Base-by-base conservation (phyloP, 2,113 vertebrate species). In the Triplophysa tibetana region DNA sequence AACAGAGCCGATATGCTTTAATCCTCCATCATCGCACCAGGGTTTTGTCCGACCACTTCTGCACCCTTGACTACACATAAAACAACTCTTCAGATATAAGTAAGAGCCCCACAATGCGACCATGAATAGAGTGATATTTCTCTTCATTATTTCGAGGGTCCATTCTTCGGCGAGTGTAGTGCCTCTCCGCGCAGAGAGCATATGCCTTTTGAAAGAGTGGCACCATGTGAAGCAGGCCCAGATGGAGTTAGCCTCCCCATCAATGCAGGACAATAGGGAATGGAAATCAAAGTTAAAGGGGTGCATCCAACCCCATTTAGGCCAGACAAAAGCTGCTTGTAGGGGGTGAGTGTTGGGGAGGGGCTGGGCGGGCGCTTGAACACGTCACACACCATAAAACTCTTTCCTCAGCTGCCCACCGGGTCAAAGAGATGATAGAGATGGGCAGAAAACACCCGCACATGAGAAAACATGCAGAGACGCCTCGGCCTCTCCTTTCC, bases 161-260 rank as follows among this genome's bases (percentile, higher is more conserved):
- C 88, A 90, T 92, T 92, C 91, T 93, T 87, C 83, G 78, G 87
- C 80, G 81, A 87, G 89, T 92, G 90, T 88, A 88, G 88, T 87
- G 89, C 90, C 88, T 91, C 89, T 92, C 89, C 88, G 89, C 87
- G 85, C 85, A 80, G 87, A 91, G 88, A 92, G 91, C 93, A 92
- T 93, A 94, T 93, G 92, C 90, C 93, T 94, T 94, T 94, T 95
- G 94, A 96, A 95, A 94, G 93, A 89, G 90, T 93, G 91, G 93
- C 90, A 92, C 90, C 89, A 88, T 88, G 91, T 93, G 92, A 93
- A 88, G 91, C 91, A 93, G 91, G 92, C 95, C 93, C 92, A 96
- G 95, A 96, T 94, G 95, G 91, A 94, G 92, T 93, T 90, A 91
- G 91, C 90, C 90, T 92, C 89, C 90, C 81, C 24, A 87, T 90